Evolutionary conservation across 2,888 invertebrate species (phyloP), one percentile per base, ranked within the genome.

Genomic region (Petrolisthes cinctipes): DNA sequence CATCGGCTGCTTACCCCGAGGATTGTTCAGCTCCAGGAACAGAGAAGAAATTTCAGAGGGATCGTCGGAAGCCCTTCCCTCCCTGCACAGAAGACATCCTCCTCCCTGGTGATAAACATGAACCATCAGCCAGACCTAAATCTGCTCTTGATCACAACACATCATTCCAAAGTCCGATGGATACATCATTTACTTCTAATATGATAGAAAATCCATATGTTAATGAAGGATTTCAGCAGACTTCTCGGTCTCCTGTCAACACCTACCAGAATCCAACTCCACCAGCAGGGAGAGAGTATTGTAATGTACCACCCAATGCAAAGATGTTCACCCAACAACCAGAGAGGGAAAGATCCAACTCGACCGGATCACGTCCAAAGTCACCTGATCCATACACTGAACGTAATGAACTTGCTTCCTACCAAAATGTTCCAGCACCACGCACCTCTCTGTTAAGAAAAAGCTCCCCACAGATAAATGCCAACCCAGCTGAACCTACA

Each of bases 1-100:
- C 85, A 17, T 90, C 90, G 57, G 86, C 89, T 54, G 88, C 90
- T 3, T 90, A 90, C 78, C 90, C 90, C 6, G 89, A 89, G 9
- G 87, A 89, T 20, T 88, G 83, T 57, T 84, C 81, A 17, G 54
- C 78, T 23, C 71, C 88, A 71, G 85, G 68, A 73, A 56, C 85
- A 37, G 88, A 88, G 17, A 88, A 88, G 56, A 86, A 82, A 14
- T 78, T 88, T 37, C 85, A 85, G 75, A 82, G 85, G 51, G 88
- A 88, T n/a, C 85, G 85, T 20, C 81, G 88, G 73, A 88, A 88
- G 82, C 85, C 88, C 37, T 85, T 88, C 66, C 88, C 88, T 51
- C 85, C 81, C 37, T 82, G 88, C 66, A 73, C 81, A 17, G 88
- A 88, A 76, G 82, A 85, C 51, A 68, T 88, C 51, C 82, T 89